Evolutionary conservation across 1,140 invertebrate species (phyloP), one percentile per base, ranked within the genome.

Genomic region (Nylanderia fulva): DNA sequence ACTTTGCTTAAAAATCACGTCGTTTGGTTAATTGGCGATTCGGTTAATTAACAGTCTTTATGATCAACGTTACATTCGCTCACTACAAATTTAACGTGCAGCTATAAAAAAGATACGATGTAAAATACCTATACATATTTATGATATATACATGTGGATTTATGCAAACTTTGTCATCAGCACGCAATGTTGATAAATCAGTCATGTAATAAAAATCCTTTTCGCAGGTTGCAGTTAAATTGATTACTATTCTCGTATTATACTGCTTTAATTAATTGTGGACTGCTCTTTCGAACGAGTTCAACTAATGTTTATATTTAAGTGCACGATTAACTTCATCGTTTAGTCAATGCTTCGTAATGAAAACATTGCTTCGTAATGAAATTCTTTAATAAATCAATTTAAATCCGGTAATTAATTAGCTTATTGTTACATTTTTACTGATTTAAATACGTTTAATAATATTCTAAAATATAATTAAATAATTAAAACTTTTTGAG

Each of bases 351-450:
- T 52, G 29, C n/a, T n/a, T n/a, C n/a, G n/a, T 24, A 24, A 36
- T 36, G 7, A n/a, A n/a, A n/a, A n/a, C 8, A 64, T 45, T 45
- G n/a, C n/a, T n/a, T 54, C 6, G n/a, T 0, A 52, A 33, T 33
- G 2, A 24, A 36, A 77, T 77, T 64, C 29, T 76, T 63, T 7
- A 48, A 8, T 9, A 27, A 42, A 24, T 61, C 27, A 36, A 63
- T 63, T 58, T 58, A 74, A 58, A 60, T n/a, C 8, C 54, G n/a
- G 24, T 60, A 24, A 75, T 75, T 60, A 24, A 75, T 75, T 61
- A 9, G 56, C 36, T 66, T 24, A 33, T 21, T 13, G n/a, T 71
- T 11, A 9, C 1, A 52, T 24, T 52, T n/a, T n/a, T 42, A 1
- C 21, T 48, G 13, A 9, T 61, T 75, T 48, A n/a, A n/a, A 76